Evolutionary conservation across 2,888 invertebrate genomes (phyloP).

Genomic region (Syrphus vitripennis): DNA sequence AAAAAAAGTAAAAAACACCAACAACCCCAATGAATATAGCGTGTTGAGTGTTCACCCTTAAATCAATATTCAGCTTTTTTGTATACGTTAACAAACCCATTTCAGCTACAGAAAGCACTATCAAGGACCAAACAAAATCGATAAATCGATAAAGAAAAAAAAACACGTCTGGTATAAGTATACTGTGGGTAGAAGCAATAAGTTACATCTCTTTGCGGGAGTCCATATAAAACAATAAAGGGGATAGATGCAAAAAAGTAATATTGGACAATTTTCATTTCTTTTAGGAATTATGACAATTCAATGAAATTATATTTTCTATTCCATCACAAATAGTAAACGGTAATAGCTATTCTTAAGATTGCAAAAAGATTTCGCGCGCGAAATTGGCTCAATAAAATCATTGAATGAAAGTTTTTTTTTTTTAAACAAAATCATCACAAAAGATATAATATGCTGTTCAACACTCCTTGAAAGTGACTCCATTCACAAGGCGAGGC

Average conservation of each 20-base stretch:
- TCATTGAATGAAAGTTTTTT: neutral
- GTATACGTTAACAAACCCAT: constrained; percentile 25
- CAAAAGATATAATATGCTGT: neutral
- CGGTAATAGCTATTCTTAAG: neutral
- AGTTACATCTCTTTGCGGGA: constrained; percentile 36
- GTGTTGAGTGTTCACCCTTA: neutral
- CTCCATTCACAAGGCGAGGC: neutral
- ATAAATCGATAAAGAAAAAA: constrained; percentile 51
- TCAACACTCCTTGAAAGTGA: neutral
- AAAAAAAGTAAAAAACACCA: neutral
- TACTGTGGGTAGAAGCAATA: neutral
- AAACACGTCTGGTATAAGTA: neutral
- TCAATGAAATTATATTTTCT: neutral
- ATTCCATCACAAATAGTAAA: neutral
- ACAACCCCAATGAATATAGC: neutral
- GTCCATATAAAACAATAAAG: neutral
- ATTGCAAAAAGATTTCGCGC: constrained; percentile 6
- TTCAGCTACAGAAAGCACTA: constrained; percentile 3
- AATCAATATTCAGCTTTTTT: neutral
- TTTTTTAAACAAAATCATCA: neutral
- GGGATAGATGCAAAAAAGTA: neutral
- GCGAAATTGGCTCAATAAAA: constrained; percentile 1
- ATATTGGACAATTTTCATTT: neutral
- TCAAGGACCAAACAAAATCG: constrained; percentile 56
- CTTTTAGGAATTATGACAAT: neutral